These are phyloP conservation scores for Panurus biarmicus DNA, from an alignment of 2,113 vertebrate genomes.

Conservation along the genomic window DNA sequence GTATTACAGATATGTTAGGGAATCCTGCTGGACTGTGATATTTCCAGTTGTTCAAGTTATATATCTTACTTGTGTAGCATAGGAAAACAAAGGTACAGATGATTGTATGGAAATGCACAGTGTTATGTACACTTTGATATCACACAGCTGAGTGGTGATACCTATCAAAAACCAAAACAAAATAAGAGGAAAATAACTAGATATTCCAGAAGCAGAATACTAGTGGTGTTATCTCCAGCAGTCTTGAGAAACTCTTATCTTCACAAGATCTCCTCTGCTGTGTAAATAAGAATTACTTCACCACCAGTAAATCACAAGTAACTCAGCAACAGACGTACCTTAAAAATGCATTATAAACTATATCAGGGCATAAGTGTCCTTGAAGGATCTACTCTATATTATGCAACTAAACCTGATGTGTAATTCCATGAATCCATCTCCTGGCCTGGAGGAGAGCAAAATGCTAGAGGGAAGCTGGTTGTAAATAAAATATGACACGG, in stretches of 20 bases:
- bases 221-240: not conserved
- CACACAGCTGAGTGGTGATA: not conserved
- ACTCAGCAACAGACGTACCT: not conserved
- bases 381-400: not conserved
- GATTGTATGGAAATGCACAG: not conserved
- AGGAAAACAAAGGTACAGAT: not conserved
- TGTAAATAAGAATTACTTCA: not conserved
- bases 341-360: not conserved
- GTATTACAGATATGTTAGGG: not conserved
- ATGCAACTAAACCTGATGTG: not conserved
- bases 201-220: not conserved
- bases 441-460: not conserved
- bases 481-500: not conserved
- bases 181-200: not conserved
- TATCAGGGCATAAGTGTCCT: not conserved
- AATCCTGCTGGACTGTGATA: constrained; percentile 16
- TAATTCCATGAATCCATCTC: not conserved
- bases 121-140: not conserved
- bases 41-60: constrained; percentile 23
- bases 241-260: constrained; percentile 2
- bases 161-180: not conserved
- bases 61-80: not conserved
- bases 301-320: not conserved
- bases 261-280: not conserved
- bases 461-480: not conserved